A percentile compares a stretch with the other conserved stretches of the same genome.
These are phyloP conservation scores for Drosophila longiperda DNA, from an alignment of 2,888 invertebrate species.

Conservation along the genomic window DNA sequence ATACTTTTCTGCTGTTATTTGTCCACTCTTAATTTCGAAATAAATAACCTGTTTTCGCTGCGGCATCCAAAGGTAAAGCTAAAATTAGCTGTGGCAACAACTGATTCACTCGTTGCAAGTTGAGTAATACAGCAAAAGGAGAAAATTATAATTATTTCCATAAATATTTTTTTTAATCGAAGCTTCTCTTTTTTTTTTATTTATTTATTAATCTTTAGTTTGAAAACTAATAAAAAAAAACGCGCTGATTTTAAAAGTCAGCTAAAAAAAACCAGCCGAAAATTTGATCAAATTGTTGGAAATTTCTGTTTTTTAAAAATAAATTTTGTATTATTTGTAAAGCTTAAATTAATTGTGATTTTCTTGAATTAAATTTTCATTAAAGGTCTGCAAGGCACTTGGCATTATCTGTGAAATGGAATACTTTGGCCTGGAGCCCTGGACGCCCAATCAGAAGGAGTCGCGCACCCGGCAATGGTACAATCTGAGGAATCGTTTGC, in stretches of 20 bases:
- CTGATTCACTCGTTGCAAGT: background rate
- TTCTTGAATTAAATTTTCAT: slow-evolving; percentile 40
- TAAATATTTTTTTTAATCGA: background rate
- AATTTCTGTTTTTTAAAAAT: background rate
- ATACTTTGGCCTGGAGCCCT: slow-evolving; percentile 92
- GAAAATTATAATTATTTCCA: background rate
- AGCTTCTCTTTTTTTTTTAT: background rate
- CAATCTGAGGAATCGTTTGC: slow-evolving; percentile 90
- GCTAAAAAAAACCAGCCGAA: no score
- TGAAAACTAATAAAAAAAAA: background rate
- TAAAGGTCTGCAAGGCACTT: slow-evolving; percentile 92
- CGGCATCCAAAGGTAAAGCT: background rate
- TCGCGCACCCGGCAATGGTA: slow-evolving; percentile 93
- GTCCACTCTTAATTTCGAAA: slow-evolving; percentile 15
- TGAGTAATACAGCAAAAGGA: background rate
- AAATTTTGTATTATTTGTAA: background rate
- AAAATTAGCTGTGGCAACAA: slow-evolving; percentile 3
- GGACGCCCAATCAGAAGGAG: slow-evolving; percentile 85
- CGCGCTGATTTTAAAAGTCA: background rate
- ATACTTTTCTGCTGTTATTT: background rate
- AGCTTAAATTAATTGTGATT: background rate
- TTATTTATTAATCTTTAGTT: background rate
- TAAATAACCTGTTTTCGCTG: background rate
- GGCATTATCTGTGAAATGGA: slow-evolving; percentile 94
- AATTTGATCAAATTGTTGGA: no score